phyloP scores from a whole-genome alignment of 2,797 vertebrate genomes.

The Myotis findleyi region DNA sequence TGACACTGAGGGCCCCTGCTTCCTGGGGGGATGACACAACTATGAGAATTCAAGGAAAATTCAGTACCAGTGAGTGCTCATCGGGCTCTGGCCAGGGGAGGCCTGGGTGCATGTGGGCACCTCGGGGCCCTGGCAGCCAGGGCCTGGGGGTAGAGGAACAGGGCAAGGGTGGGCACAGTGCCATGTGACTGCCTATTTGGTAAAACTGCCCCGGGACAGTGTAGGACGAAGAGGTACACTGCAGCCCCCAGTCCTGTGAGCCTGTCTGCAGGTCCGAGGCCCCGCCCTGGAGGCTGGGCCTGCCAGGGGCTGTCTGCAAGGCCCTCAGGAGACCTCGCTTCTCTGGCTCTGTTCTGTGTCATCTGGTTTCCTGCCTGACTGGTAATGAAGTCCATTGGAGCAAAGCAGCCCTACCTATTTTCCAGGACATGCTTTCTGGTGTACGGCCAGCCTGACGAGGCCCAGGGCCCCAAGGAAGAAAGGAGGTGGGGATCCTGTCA shows the following conservation, averaged over 20 bases:
- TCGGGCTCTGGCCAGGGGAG: not conserved
- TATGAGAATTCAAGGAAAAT: not conserved
- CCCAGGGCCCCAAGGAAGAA: not conserved
- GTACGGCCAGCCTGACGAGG: not conserved
- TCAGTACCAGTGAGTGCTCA: not conserved
- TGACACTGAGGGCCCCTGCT: not conserved
- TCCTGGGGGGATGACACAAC: not conserved
- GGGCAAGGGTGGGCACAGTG: not conserved
- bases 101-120: not conserved
- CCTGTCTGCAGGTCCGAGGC: not conserved
- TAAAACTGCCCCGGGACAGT: constrained; percentile 44
- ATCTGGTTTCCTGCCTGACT: constrained; percentile 46
- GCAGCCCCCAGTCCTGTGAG: not conserved
- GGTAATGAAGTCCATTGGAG: not conserved
- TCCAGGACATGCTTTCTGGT: not conserved
- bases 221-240: not conserved
- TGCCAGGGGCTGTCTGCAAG: not conserved
- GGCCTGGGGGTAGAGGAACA: not conserved
- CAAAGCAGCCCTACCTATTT: not conserved
- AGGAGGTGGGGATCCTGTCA: not conserved
- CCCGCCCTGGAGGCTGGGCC: not conserved
- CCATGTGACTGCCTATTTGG: constrained; percentile 53
- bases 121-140: not conserved
- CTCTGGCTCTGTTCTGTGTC: constrained; percentile 12
- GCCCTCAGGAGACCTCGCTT: not conserved